These are phyloP conservation scores for Apocheima hispidaria DNA, from an alignment of 2,888 invertebrate genomes.

Conservation along the genomic window DNA sequence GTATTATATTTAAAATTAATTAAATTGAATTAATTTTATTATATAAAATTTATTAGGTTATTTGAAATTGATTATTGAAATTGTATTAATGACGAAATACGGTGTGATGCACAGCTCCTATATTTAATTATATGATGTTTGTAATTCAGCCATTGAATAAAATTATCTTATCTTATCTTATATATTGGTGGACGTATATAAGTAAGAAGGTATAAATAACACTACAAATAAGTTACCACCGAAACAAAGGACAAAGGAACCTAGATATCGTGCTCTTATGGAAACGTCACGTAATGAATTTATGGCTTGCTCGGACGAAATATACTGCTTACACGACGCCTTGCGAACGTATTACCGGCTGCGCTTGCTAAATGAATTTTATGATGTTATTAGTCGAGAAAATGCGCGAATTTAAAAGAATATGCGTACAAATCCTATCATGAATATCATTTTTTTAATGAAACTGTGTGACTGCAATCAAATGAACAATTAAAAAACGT, in stretches of 20 bases:
- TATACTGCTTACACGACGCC: conserved; percentile 20
- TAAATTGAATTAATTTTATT: no score
- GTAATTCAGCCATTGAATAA: no score
- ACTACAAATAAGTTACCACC: conserved; percentile 27
- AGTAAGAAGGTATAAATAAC: conserved; percentile 2
- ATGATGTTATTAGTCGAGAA: not conserved
- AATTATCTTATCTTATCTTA: no score
- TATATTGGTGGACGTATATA: not conserved
- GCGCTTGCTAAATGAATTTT: conserved; percentile 9
- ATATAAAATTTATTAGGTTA: no score
- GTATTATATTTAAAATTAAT: no score
- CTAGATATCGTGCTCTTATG: conserved; percentile 32
- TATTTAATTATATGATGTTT: no score
- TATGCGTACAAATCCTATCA: not conserved
- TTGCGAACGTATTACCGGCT: conserved; percentile 17
- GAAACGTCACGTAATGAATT: conserved; percentile 39
- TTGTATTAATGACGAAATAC: no score
- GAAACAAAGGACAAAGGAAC: conserved; percentile 37
- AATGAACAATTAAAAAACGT: no score
- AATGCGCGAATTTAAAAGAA: not conserved
- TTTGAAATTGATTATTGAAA: no score
- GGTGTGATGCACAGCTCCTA: no score
- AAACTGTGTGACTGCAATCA: no score
- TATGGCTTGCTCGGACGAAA: conserved; percentile 30
- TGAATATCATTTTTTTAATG: no score